Evolutionary conservation across 2,113 vertebrate genomes (phyloP).

Genomic region (Odocoileus virginianus): DNA sequence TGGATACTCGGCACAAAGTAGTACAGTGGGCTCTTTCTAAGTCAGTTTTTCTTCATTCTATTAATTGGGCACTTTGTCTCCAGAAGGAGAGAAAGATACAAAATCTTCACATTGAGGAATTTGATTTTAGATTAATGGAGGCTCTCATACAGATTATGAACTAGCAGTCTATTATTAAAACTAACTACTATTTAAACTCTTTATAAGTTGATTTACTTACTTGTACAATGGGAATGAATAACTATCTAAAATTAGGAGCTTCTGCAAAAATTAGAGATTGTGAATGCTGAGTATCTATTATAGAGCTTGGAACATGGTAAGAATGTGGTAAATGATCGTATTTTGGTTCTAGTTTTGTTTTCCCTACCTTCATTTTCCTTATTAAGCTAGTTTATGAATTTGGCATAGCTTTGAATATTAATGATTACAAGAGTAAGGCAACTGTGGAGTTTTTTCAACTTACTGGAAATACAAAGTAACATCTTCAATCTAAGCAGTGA

Average conservation of each 20-base stretch:
- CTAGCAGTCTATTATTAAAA: neutral
- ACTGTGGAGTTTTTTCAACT: neutral
- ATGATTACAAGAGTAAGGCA: neutral
- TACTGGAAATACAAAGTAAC: slow-evolving; percentile 30
- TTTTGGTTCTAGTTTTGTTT: neutral
- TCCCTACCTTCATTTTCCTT: neutral
- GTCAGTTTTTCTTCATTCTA: neutral
- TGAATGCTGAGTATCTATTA: neutral
- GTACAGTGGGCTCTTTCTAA: neutral
- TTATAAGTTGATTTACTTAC: neutral
- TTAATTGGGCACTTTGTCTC: neutral
- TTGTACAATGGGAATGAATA: neutral
- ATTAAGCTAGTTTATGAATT: neutral
- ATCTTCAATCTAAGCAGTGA: neutral
- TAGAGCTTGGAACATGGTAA: neutral
- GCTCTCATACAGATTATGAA: neutral
- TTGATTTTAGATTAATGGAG: neutral
- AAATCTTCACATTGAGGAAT: neutral
- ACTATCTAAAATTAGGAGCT: neutral
- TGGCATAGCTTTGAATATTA: neutral
- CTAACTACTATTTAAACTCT: neutral
- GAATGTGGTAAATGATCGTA: neutral
- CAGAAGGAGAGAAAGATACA: neutral
- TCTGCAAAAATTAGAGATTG: neutral
- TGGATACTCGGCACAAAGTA: neutral